Evolutionary conservation across 2,797 vertebrate species (phyloP).

Genomic region (Threskiornis aethiopicus): DNA sequence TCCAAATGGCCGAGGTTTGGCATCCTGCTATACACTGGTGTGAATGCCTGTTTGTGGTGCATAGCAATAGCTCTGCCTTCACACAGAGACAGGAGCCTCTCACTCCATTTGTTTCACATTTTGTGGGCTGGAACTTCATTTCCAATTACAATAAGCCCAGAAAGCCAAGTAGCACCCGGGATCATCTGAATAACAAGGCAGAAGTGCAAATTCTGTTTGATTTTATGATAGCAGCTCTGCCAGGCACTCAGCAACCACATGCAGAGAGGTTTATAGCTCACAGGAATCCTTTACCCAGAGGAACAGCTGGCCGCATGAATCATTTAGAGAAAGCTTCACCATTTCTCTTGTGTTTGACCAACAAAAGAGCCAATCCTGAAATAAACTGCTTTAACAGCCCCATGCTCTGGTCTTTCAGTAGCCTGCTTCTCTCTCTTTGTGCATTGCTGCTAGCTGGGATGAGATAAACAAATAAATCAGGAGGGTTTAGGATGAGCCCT

Average conservation of each 20-base stretch:
- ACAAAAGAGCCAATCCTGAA: background rate
- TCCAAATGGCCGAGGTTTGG: background rate
- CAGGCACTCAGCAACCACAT: background rate
- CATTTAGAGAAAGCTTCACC: background rate
- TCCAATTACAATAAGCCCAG: background rate
- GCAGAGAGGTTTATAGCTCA: background rate
- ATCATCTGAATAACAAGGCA: conserved; percentile 16
- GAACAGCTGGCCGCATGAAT: background rate
- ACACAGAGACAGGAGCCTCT: background rate
- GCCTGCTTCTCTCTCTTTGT: background rate
- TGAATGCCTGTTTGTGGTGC: background rate
- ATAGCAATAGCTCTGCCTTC: background rate
- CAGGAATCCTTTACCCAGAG: background rate
- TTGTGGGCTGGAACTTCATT: conserved; percentile 23
- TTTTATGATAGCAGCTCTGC: conserved; percentile 8
- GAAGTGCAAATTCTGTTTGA: background rate
- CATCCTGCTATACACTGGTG: background rate
- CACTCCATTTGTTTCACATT: background rate
- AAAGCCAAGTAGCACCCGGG: background rate
- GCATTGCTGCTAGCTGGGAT: background rate
- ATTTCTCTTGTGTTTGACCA: conserved; percentile 4
- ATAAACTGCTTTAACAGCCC: background rate
- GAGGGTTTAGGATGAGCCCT: background rate
- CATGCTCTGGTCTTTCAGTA: background rate
- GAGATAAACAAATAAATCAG: conserved; percentile 40